Base-by-base conservation (phyloP, 2,888 invertebrate genomes). In the Stenchaetothrips biformis region DNA sequence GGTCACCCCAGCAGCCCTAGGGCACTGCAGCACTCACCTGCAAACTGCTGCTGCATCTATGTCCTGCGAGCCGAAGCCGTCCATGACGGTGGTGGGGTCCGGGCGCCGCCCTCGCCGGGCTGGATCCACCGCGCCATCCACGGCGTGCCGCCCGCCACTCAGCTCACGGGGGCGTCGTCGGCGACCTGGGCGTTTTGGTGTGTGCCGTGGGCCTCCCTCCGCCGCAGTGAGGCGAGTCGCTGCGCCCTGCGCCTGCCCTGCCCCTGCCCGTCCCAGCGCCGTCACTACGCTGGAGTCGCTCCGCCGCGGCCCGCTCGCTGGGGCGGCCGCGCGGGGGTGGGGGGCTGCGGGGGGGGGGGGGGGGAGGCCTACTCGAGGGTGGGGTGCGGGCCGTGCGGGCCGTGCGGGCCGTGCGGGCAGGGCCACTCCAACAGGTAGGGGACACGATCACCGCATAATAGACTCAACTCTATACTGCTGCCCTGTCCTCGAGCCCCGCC, bases 371-470 rank as follows among this genome's bases (percentile, higher is more conserved):
- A 6, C 59, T 59, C 59, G 53, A 53, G 6, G 53, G 67, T 9
- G n/a, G n/a, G 25, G 67, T n/a, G 4, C 21, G 21, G 67, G 67
- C 67, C 67, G 67, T 9, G 67, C n/a, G n/a, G n/a, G n/a, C n/a
- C n/a, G n/a, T n/a, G n/a, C n/a, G n/a, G n/a, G n/a, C n/a, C 67
- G 67, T 9, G 67, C 67, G 9, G 67, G 21, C n/a, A n/a, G 9
- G 21, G 67, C 67, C 67, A 67, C 67, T 67, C 67, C 67, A 67
- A 67, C 67, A 67, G 67, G 67, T 67, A 67, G 67, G 67, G 67
- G 67, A 67, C 67, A 67, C 67, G 21, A 67, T 67, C 67, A 67
- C 67, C 67, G 25, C 67, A 67, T 67, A 67, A 67, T 67, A 67
- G 67, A 21, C 67, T 67, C 67, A 67, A 21, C 67, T 67, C 67